Percentiles rank a stretch among this genome's conserved stretches.
Evolutionary conservation across 2,888 invertebrate genomes (phyloP).

Genomic region (Fragum sueziense): DNA sequence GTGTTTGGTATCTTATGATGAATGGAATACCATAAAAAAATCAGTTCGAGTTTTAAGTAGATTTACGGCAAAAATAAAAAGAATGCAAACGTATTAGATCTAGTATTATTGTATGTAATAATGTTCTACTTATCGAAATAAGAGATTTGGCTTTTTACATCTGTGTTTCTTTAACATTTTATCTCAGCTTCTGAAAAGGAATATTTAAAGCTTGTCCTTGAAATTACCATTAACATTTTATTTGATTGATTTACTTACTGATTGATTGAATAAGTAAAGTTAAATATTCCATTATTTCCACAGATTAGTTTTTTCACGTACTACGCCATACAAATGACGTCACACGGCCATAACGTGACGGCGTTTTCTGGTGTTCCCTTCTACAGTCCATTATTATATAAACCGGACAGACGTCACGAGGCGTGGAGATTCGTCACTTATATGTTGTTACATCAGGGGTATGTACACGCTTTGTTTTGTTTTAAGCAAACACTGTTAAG

Average conservation of each 20-base stretch:
- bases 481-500: too few relatives aligned
- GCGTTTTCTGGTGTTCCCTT: constrained; percentile 89
- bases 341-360: constrained; percentile 68
- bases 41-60: not conserved
- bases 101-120: too few relatives aligned
- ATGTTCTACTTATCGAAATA: not conserved
- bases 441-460: constrained; percentile 97
- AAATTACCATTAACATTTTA: too few relatives aligned
- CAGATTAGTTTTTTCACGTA: constrained; percentile 25
- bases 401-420: constrained; percentile 92
- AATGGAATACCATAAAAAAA: not conserved
- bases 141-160: not conserved
- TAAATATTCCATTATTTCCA: too few relatives aligned
- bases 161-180: not conserved
- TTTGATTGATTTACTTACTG: too few relatives aligned
- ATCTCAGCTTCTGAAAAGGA: too few relatives aligned
- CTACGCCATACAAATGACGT: constrained; percentile 18
- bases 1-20: too few relatives aligned
- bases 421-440: constrained; percentile 97
- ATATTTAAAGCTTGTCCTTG: too few relatives aligned
- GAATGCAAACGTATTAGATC: too few relatives aligned
- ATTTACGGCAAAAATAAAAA: too few relatives aligned
- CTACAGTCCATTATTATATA: constrained; percentile 92
- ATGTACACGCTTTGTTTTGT: constrained; percentile 40
- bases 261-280: too few relatives aligned